Percentiles rank a stretch among this genome's conserved stretches.
phyloP scores from a whole-genome alignment of 2,113 vertebrate species.

The rabbit (Oryctolagus cuniculus) region DNA sequence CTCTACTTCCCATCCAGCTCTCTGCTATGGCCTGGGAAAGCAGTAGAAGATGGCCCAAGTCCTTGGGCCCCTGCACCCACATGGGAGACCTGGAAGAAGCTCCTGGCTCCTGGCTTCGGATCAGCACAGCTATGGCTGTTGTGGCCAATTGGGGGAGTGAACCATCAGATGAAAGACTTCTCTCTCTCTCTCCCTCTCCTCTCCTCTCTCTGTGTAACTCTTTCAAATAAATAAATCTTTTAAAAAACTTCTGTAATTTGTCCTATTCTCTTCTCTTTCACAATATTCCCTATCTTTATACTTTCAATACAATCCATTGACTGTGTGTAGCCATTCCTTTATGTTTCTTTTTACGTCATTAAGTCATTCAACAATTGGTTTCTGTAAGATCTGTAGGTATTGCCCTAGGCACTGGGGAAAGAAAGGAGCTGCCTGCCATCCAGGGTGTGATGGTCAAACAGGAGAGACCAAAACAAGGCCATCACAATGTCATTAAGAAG shows the following conservation, averaged over 20 bases:
- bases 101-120: too few relatives aligned
- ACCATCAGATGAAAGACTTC: too few relatives aligned
- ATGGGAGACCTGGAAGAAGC: too few relatives aligned
- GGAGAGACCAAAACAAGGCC: not conserved
- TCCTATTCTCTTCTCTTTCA: not conserved
- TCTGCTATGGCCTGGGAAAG: too few relatives aligned
- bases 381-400: not conserved
- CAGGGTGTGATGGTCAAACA: not conserved
- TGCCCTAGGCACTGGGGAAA: not conserved
- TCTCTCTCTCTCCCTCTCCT: too few relatives aligned
- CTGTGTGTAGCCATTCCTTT: constrained; percentile 2
- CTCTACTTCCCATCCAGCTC: too few relatives aligned
- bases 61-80: too few relatives aligned
- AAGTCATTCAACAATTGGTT: not conserved
- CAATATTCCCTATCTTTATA: not conserved
- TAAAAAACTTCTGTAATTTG: not conserved
- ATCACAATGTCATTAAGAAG: not conserved
- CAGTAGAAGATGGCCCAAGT: too few relatives aligned
- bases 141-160: too few relatives aligned
- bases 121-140: too few relatives aligned
- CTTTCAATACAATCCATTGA: not conserved
- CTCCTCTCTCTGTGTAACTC: too few relatives aligned
- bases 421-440: not conserved
- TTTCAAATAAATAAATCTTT: too few relatives aligned
- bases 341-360: not conserved